Evolutionary conservation across 2,113 vertebrate species (phyloP), one percentile per base, ranked within the genome.

Genomic region (Galemys pyrenaicus): DNA sequence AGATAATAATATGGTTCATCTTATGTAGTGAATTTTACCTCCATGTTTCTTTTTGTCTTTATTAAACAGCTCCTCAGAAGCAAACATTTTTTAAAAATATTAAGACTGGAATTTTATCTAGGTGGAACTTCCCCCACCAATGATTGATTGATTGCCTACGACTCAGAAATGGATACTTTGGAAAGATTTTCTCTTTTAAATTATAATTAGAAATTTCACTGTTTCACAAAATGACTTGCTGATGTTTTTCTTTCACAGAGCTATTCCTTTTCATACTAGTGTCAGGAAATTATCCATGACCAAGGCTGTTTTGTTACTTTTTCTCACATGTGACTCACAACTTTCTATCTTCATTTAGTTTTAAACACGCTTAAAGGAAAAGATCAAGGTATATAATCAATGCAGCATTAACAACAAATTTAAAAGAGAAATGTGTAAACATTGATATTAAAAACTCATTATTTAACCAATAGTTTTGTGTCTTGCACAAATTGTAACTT

Each of bases 161-260:
- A 84, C 78, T 96, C 85, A 79, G 70, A 94, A 92, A 96, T 77
- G 91, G 77, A 77, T 84, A 74, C 87, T 96, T 97, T 97, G 84
- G 95, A 97, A 97, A 96, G 0, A 81, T 19, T 94, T 97, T 51
- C 35, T 97, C 96, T 92, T 91, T 97, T 96, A 84, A 95, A 58
- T 93, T 97, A 73, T 96, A 89, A 92, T 96, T 98, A 92, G 94
- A 97, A 97, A 92, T 94, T 75, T 96, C 91, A 84, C 7, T 92
- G 24, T 78, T 96, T 96, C 93, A 80, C 73, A 91, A 97, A 97
- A 70, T 91, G 89, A 71, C 95, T 85, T 82, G 49, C 71, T 96
- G 75, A 86, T 98, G 95, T 93, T 95, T 95, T 94, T 86, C 75
- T 95, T 95, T 94, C 90, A 95, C 96, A 94, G 97, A 90, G 92